Evolutionary conservation across 2,888 invertebrate genomes (phyloP).

Genomic region (Stenurella melanura): DNA sequence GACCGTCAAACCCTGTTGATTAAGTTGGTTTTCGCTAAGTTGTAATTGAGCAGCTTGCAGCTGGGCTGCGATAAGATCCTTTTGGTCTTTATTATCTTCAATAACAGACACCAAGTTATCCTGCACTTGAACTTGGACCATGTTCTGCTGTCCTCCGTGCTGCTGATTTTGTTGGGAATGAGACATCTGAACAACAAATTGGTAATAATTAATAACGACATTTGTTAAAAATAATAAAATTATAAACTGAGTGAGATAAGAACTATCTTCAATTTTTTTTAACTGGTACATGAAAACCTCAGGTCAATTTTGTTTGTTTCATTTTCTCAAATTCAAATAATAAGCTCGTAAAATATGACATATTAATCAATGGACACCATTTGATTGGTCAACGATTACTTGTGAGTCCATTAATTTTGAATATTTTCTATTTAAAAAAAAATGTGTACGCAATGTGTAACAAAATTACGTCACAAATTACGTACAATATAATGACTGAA

Average conservation of each 20-base stretch:
- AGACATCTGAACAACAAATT: conserved; percentile 39
- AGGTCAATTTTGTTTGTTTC: no score
- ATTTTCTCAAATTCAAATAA: no score
- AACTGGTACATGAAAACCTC: background rate
- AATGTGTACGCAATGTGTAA: no score
- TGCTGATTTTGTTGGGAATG: conserved; percentile 68
- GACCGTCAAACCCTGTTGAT: conserved; percentile 68
- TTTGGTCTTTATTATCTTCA: conserved; percentile 72
- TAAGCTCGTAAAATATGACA: no score
- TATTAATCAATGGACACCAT: no score
- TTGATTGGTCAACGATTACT: no score
- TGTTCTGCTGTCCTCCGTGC: conserved; percentile 67
- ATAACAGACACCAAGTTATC: conserved; percentile 73
- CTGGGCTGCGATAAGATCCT: conserved; percentile 68
- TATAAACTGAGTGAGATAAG: no score
- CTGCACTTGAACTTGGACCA: conserved; percentile 73
- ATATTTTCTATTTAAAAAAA: no score
- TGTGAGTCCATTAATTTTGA: no score
- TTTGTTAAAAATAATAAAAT: background rate
- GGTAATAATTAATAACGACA: background rate
- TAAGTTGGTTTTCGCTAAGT: conserved; percentile 75
- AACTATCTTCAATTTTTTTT: no score
- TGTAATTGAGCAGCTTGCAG: conserved; percentile 74
- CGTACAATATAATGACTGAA: no score
- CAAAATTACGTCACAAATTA: no score